Evolutionary conservation across 2,797 vertebrate species (phyloP).

Genomic region (Coregonus suidteri): DNA sequence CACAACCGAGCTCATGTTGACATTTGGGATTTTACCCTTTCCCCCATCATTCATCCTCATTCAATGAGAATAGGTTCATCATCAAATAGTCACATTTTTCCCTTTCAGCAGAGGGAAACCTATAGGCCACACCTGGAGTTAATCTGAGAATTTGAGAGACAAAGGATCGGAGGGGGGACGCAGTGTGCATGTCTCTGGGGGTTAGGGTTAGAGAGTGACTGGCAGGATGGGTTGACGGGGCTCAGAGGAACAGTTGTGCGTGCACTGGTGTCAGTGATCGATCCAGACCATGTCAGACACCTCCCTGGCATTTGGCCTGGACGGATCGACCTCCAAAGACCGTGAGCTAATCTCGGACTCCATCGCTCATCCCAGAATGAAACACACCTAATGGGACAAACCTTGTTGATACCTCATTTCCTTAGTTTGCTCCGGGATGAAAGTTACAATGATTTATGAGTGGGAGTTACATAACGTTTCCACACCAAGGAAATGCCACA

Average conservation of each 20-base stretch:
- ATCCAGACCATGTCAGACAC: slow-evolving; percentile 1
- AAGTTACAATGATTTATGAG: slow-evolving; percentile 33
- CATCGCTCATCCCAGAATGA: slow-evolving; percentile 31
- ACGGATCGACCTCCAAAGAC: slow-evolving; percentile 45
- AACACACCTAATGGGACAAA: slow-evolving; percentile 24
- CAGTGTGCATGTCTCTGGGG: slow-evolving; percentile 34
- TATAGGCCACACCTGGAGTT: slow-evolving; percentile 59
- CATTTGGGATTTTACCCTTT: slow-evolving; percentile 51
- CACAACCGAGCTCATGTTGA: slow-evolving; percentile 63
- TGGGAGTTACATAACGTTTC: slow-evolving; percentile 45
- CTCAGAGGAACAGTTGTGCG: slow-evolving; percentile 44
- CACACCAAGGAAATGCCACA: slow-evolving; percentile 33
- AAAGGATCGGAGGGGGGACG: not conserved
- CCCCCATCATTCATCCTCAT: slow-evolving; percentile 50
- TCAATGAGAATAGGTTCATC: slow-evolving; percentile 48
- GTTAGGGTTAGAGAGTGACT: not conserved
- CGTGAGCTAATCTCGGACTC: slow-evolving; percentile 52
- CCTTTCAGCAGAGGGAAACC: slow-evolving; percentile 47
- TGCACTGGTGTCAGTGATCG: slow-evolving; percentile 1
- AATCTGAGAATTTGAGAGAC: slow-evolving; percentile 50
- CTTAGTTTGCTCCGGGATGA: slow-evolving; percentile 31
- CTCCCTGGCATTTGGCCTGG: slow-evolving; percentile 37
- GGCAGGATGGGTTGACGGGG: not conserved
- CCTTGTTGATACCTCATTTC: slow-evolving; percentile 33
- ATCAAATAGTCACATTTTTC: slow-evolving; percentile 39